phyloP scores from a whole-genome alignment of 2,797 vertebrate species.

The Limnodromus scolopaceus region DNA sequence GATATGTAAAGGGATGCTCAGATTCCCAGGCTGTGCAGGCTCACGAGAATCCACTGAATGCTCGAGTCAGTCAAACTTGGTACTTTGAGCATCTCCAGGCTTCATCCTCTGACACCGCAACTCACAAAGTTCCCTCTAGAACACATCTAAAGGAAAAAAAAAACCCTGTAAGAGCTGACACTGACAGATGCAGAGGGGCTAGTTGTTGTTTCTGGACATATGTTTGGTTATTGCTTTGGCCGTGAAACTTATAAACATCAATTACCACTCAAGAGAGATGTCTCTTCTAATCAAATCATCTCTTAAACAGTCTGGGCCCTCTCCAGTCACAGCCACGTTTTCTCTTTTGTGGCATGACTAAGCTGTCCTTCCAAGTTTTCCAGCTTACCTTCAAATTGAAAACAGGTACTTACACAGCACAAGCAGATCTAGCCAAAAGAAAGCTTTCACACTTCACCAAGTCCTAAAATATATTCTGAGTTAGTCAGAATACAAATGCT shows the following conservation, averaged over 20 bases:
- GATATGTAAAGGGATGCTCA: background rate
- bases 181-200: background rate
- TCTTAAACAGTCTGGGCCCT: background rate
- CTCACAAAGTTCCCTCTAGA: background rate
- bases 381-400: background rate
- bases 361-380: background rate
- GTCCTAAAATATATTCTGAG: background rate
- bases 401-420: background rate
- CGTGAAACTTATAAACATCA: background rate
- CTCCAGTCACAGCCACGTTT: background rate
- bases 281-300: background rate
- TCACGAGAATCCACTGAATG: background rate
- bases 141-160: background rate
- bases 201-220: constrained; percentile 13
- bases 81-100: background rate
- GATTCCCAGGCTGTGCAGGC: background rate
- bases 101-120: background rate
- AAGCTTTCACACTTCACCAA: background rate
- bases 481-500: background rate
- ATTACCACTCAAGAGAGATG: background rate
- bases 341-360: background rate
- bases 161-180: background rate
- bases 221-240: constrained; percentile 19
- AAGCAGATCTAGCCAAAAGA: background rate
- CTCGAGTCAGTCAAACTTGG: background rate